These are phyloP conservation scores for Phoebastria nigripes DNA, from an alignment of 2,797 vertebrate genomes.

Conservation along the genomic window DNA sequence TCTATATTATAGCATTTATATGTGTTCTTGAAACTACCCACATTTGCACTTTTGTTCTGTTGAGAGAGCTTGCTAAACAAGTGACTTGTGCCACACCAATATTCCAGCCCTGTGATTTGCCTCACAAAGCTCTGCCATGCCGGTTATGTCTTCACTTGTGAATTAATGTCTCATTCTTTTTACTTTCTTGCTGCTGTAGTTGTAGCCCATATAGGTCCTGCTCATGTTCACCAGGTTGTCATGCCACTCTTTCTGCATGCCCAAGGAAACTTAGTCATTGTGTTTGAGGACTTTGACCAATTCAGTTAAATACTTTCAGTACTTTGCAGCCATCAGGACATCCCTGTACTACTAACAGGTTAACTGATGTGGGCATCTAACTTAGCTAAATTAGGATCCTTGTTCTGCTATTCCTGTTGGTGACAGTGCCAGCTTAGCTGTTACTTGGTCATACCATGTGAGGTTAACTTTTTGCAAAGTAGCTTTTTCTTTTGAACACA, in stretches of 20 bases:
- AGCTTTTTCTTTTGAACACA: neutral
- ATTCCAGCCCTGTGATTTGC: neutral
- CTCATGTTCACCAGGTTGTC: neutral
- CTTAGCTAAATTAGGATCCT: neutral
- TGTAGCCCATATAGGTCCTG: neutral
- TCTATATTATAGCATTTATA: neutral
- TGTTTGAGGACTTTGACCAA: neutral
- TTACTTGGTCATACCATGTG: neutral
- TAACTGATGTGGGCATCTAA: neutral
- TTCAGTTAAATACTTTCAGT: neutral
- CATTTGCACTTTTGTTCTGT: neutral
- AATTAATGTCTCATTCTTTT: neutral
- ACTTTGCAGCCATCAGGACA: neutral
- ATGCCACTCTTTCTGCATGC: neutral
- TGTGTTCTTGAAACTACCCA: neutral
- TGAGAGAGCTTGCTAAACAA: neutral
- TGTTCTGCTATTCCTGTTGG: neutral
- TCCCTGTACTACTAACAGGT: neutral
- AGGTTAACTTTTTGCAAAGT: neutral
- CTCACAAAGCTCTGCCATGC: neutral
- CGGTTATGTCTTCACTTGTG: neutral
- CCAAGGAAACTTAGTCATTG: neutral
- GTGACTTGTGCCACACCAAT: neutral
- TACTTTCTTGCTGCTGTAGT: neutral
- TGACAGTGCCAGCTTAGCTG: neutral